Evolutionary conservation across 1,140 invertebrate species (phyloP), one percentile per base, ranked within the genome.

Genomic region (Solenopsis fugax): DNA sequence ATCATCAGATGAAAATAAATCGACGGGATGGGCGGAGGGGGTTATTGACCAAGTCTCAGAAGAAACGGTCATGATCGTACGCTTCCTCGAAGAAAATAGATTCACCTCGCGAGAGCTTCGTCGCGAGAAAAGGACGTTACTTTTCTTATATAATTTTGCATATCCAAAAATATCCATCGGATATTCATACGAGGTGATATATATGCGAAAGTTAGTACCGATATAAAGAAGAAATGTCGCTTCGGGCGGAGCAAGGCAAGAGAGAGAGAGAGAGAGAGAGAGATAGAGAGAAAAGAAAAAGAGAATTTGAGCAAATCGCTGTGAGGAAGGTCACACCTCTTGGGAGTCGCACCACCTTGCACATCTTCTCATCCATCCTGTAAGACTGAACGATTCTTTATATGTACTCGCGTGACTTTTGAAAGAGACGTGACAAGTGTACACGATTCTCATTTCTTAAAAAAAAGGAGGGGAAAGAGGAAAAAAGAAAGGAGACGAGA

Each of bases 331-430:
- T 77, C 71, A 37, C 34, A 77, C 34, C 60, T 77, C 62, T 52
- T 65, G 64, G 72, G 34, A 85, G 34, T 56, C 60, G 54, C 80
- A 65, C 34, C 50, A 56, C 60, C 60, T 69, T 37, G 29, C 45
- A n/a, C 87, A 48, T 50, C 21, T 69, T 87, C 85, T 88, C 65
- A 82, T 81, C 67, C 87, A 89, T 85, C 86, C 78, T 92, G 89
- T 89, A 92, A 92, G 92, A 92, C 92, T 92, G 92, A 92, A 90
- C 80, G 85, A 87, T 90, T 92, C 75, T 87, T 84, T 64, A 48
- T 88, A 87, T 34, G 37, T 69, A 48, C 69, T 88, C 82, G 62
- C 60, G 82, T 45, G 72, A 85, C 73, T 77, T 56, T 64, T 77
- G 18, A 69, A 41, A 62, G 48, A 24, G 54, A 48, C 69, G 69